These are phyloP conservation scores for Xenus cinereus DNA, from an alignment of 2,113 vertebrate genomes.

Conservation along the genomic window DNA sequence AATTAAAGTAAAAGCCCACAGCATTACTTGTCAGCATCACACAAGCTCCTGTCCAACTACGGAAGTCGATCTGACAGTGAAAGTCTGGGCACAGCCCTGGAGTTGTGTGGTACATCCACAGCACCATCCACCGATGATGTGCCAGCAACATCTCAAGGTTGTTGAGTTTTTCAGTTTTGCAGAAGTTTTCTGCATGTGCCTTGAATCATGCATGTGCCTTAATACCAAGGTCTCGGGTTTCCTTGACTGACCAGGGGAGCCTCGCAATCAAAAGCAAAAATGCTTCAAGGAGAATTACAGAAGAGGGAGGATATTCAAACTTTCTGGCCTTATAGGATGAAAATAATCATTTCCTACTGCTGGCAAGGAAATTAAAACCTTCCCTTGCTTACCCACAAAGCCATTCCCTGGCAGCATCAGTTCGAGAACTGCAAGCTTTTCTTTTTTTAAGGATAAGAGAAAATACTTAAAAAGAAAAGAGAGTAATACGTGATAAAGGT, in stretches of 20 bases:
- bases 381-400: neutral
- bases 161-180: neutral
- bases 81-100: neutral
- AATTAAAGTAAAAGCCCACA: neutral
- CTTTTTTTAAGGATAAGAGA: neutral
- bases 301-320: neutral
- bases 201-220: too few relatives aligned
- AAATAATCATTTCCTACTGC: neutral
- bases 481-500: neutral
- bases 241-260: neutral
- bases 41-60: neutral
- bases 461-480: neutral
- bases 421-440: neutral
- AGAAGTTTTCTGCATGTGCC: neutral
- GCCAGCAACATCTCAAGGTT: neutral
- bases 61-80: neutral
- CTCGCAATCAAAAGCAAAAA: neutral
- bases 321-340: neutral
- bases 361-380: neutral
- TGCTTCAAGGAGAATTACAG: neutral
- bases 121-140: neutral
- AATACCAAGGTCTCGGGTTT: neutral
- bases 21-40: neutral
- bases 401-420: neutral
- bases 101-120: accelerated